Percentiles rank a stretch among this genome's conserved stretches.
Evolutionary conservation across 2,888 invertebrate species (phyloP).

Genomic region (Graphium colonna): DNA sequence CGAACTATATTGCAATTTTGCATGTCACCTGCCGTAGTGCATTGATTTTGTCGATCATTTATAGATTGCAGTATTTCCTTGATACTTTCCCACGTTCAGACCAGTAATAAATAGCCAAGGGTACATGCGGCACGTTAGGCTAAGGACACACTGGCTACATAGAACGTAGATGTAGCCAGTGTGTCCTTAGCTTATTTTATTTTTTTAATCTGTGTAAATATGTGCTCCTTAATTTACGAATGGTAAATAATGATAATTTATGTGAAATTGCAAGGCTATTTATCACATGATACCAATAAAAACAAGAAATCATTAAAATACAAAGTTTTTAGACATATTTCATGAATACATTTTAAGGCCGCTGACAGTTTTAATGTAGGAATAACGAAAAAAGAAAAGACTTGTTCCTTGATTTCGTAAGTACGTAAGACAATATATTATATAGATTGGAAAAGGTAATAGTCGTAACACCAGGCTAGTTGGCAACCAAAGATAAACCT

Average conservation of each 20-base stretch:
- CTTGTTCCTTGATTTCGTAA: no score
- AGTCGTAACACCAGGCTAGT: neutral
- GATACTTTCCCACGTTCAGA: constrained; percentile 31
- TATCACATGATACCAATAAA: no score
- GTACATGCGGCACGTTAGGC: neutral
- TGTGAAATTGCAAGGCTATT: no score
- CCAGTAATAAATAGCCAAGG: constrained; percentile 8
- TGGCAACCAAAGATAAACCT: no score
- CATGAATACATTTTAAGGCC: no score
- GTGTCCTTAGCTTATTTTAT: neutral
- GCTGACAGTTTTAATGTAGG: no score
- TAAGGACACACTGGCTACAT: neutral
- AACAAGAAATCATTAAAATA: neutral
- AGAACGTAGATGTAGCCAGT: no score
- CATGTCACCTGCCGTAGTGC: constrained; percentile 30
- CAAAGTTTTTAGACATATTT: neutral
- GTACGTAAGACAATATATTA: neutral
- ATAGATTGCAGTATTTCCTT: constrained; percentile 28
- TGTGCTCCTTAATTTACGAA: no score
- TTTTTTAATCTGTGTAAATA: neutral
- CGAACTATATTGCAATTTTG: neutral
- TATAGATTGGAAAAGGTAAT: neutral
- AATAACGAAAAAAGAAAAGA: no score
- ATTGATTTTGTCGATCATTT: constrained; percentile 35
- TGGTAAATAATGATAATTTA: neutral